Evolutionary conservation across 1,140 invertebrate species (phyloP), one percentile per base, ranked within the genome.

Genomic region (Microplitis mediator): DNA sequence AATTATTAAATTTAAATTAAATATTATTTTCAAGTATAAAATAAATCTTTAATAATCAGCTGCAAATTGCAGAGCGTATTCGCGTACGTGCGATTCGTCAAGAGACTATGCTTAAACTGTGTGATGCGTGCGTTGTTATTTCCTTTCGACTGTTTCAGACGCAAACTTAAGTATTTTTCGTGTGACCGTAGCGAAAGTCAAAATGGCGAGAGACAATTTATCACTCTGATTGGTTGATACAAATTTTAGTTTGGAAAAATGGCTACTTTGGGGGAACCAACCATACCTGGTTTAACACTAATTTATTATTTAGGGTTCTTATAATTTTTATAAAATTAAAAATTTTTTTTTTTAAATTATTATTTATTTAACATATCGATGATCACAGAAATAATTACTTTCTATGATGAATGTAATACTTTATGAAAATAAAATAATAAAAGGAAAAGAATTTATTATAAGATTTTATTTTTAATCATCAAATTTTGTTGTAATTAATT

Each of bases 151-250:
- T 16, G 3, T 73, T 32, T 63, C 68, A 62, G 54, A 50, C 66
- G 9, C 39, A 35, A 72, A 71, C 78, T 45, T 8, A 9, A 45
- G 5, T 9, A 9, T 45, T 45, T 45, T 45, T 79, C 85, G 79
- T 75, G 75, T 73, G 75, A 84, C 84, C 82, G 83, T 86, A 87
- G 80, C 72, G 79, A 82, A 82, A 82, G 76, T 80, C 80, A 83
- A 78, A 74, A 86, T 83, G 83, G 84, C 79, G 75, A 71, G 63
- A 69, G 34, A 61, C 63, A 52, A 74, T 35, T 36, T 58, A 36
- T 36, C 32, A 61, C 70, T 76, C 68, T 51, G 66, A 84, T 85
- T 85, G 84, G 84, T 56, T 45, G 4, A 71, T 39, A 58, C 62
- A 8, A 32, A 56, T 72, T 65, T 74, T 73, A 32, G 16, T 74